phyloP scores from a whole-genome alignment of 2,113 vertebrate genomes.

The Leptodactylus fuscus region DNA sequence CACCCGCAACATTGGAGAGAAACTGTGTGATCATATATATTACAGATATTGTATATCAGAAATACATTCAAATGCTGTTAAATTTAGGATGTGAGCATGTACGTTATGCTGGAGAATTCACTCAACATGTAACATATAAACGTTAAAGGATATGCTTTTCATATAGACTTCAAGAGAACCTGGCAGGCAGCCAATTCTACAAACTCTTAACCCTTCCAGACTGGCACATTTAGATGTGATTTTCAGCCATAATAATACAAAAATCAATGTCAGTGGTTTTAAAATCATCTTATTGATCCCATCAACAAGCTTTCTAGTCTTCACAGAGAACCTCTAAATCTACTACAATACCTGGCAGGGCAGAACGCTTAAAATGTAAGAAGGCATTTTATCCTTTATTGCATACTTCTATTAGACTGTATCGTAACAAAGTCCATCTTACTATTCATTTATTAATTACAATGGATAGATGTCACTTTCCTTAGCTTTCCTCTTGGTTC shows the following conservation, averaged over 20 bases:
- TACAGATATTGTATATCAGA: too few relatives aligned
- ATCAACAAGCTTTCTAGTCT: background rate
- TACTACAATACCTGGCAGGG: background rate
- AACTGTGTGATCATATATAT: too few relatives aligned
- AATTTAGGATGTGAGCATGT: slow-evolving; percentile 63
- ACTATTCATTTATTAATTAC: background rate
- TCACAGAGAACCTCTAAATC: background rate
- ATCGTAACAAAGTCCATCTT: background rate
- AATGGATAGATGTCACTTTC: background rate
- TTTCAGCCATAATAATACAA: background rate
- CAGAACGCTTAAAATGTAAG: background rate
- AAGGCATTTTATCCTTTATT: background rate
- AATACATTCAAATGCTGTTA: slow-evolving; percentile 66
- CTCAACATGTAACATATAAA: background rate
- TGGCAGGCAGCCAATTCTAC: background rate
- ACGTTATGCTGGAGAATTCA: background rate
- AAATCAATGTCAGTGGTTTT: background rate
- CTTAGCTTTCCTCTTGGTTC: background rate
- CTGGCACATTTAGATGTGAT: background rate
- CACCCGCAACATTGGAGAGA: too few relatives aligned
- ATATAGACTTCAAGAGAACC: background rate
- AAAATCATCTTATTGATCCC: background rate
- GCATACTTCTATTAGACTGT: background rate
- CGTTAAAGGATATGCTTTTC: background rate
- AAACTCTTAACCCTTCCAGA: background rate